phyloP scores from a whole-genome alignment of 92 coral and sea anemone species.

The Ricordea florida region DNA sequence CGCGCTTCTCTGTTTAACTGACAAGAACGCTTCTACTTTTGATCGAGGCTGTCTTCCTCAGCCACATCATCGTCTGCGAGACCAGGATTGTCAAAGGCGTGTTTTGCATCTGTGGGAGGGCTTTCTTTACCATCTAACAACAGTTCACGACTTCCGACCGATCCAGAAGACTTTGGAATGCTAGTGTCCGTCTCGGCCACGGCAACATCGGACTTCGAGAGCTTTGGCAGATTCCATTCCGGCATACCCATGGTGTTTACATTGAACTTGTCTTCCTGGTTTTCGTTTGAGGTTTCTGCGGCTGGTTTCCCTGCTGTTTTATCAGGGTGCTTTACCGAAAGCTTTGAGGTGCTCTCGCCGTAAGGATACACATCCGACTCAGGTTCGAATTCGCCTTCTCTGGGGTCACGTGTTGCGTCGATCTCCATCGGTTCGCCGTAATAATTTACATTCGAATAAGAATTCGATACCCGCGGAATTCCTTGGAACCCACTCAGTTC shows the following conservation, averaged over 20 bases:
- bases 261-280: conserved; percentile 52
- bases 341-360: conserved; percentile 3
- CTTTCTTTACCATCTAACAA: neutral
- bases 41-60: too few species aligned
- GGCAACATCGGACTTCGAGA: conserved; percentile 51
- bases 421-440: conserved; percentile 79
- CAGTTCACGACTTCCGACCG: neutral
- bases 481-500: conserved; percentile 79
- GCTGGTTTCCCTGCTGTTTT: neutral
- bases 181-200: conserved; percentile 28
- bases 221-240: conserved; percentile 86
- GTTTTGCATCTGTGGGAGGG: conserved; percentile 10
- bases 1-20: too few species aligned
- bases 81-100: conserved; percentile 70
- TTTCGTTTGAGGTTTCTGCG: conserved; percentile 4
- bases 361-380: conserved; percentile 46
- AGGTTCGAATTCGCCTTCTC: conserved; percentile 74
- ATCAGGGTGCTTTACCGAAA: too few species aligned
- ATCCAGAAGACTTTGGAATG: neutral
- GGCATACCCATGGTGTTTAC: conserved; percentile 73
- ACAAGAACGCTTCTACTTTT: too few species aligned
- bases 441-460: conserved; percentile 68
- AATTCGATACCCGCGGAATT: conserved; percentile 53
- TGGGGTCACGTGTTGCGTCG: conserved; percentile 59
- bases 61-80: conserved; percentile 58